A percentile compares a stretch with the other conserved stretches of the same genome.
phyloP scores from a whole-genome alignment of 2,113 vertebrate genomes.

The Psophia crepitans region DNA sequence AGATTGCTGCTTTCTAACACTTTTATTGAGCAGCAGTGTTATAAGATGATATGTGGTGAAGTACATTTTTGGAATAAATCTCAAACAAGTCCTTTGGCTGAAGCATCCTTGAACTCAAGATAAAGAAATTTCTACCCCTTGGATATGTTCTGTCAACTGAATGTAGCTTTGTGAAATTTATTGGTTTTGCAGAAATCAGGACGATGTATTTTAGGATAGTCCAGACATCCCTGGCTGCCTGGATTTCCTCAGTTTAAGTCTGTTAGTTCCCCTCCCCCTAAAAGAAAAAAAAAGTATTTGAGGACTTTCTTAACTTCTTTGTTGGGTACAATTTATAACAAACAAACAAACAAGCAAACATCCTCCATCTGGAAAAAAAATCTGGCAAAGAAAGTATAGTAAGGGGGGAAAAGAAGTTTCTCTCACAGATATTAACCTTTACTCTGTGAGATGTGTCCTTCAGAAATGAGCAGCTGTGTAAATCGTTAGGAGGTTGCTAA shows the following conservation, averaged over 20 bases:
- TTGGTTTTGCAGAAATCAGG: not conserved
- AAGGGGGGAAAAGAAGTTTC: not conserved
- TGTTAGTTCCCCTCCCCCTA: not conserved
- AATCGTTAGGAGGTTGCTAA: constrained; percentile 76
- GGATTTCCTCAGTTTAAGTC: not conserved
- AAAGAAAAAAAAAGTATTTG: not conserved
- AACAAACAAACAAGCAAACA: constrained; percentile 1
- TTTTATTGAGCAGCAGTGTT: not conserved
- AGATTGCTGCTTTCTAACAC: not conserved
- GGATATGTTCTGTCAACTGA: constrained; percentile 2
- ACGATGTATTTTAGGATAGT: not conserved
- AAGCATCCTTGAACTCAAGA: not conserved
- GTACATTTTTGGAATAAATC: not conserved
- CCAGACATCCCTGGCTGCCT: not conserved
- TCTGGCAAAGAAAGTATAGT: not conserved
- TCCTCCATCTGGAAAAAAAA: not conserved
- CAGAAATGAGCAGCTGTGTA: constrained; percentile 73
- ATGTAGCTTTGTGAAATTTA: not conserved
- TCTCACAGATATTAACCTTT: constrained; percentile 30
- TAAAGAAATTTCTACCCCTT: not conserved
- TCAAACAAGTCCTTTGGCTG: not conserved
- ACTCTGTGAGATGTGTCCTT: constrained; percentile 63
- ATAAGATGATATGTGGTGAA: not conserved
- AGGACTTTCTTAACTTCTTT: not conserved
- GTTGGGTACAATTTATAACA: not conserved